Evolutionary conservation across 2,113 vertebrate genomes (phyloP).

Genomic region (Mustela nigripes): DNA sequence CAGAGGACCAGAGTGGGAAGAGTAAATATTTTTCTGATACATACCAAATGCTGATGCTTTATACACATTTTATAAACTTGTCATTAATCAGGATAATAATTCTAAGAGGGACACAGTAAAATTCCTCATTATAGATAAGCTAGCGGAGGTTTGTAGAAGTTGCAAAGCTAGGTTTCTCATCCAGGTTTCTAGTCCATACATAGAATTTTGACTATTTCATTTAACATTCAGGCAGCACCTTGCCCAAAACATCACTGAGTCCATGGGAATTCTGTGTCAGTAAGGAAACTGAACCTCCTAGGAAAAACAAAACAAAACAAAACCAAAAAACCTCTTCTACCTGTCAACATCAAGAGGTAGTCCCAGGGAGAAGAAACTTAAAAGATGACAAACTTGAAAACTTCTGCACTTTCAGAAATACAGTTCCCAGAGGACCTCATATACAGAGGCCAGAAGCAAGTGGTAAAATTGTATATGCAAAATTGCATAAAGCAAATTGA

Average conservation of each 20-base stretch:
- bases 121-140: not conserved
- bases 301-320: not conserved
- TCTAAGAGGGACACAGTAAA: not conserved
- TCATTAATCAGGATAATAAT: not conserved
- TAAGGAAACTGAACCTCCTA: not conserved
- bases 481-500: not conserved
- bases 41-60: not conserved
- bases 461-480: not conserved
- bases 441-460: not conserved
- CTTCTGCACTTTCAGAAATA: not conserved
- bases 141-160: not conserved
- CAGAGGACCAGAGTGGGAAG: not conserved
- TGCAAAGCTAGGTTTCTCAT: not conserved
- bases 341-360: not conserved
- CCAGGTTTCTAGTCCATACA: not conserved
- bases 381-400: not conserved
- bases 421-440: accelerated
- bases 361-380: not conserved
- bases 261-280: not conserved
- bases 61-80: not conserved
- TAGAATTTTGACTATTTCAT: not conserved
- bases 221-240: not conserved
- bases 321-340: not conserved
- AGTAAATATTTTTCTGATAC: not conserved
- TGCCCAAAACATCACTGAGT: not conserved